phyloP scores from a whole-genome alignment of 2,113 vertebrate genomes.

The Scomber colias region DNA sequence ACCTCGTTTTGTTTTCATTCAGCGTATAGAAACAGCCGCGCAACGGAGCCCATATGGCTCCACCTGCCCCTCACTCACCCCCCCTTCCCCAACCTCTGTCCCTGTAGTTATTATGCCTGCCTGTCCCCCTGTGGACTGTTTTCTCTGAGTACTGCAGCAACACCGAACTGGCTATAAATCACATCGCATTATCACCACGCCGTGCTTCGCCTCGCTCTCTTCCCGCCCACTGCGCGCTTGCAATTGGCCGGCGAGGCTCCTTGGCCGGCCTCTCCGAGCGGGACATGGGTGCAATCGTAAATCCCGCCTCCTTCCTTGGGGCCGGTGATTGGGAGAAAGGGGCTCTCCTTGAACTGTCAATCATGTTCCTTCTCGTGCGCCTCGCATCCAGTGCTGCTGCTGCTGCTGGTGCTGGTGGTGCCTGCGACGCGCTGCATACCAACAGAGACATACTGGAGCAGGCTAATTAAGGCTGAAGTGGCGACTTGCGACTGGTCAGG shows the following conservation, averaged over 20 bases:
- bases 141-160: constrained; percentile 83
- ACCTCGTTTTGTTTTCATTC: constrained; percentile 20
- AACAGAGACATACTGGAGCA: constrained; percentile 64
- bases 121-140: constrained; percentile 70
- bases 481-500: constrained; percentile 44
- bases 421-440: constrained; percentile 84
- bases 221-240: constrained; percentile 61
- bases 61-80: constrained; percentile 32
- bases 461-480: constrained; percentile 57
- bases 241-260: constrained; percentile 68
- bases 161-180: constrained; percentile 83
- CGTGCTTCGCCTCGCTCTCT: constrained; percentile 45
- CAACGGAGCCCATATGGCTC: constrained; percentile 30
- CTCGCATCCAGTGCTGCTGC: constrained; percentile 70
- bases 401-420: constrained; percentile 70
- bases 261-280: constrained; percentile 56
- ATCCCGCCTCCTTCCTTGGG: constrained; percentile 71
- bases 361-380: constrained; percentile 75
- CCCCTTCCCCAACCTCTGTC: constrained; percentile 28
- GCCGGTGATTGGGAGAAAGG: constrained; percentile 74
- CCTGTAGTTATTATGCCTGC: constrained; percentile 61
- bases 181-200: constrained; percentile 80
- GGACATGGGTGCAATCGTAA: constrained; percentile 52
- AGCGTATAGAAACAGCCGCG: constrained; percentile 7
- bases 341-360: constrained; percentile 80